Evolutionary conservation across 2,113 vertebrate species (phyloP).

Genomic region (Cephalopholis sonnerati): DNA sequence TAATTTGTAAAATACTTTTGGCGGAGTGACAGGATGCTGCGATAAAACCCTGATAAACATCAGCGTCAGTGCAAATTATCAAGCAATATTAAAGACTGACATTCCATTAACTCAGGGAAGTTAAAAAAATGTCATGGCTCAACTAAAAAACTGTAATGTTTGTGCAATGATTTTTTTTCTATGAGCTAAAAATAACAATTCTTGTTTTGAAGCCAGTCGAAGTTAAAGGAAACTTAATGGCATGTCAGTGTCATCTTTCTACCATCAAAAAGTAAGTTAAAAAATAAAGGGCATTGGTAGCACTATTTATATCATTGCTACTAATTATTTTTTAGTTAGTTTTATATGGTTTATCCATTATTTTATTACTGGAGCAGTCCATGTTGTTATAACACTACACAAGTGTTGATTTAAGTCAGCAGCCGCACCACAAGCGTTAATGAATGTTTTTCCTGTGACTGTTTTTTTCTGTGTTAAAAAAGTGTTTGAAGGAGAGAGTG

Average conservation of each 20-base stretch:
- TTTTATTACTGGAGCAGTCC: too few relatives aligned
- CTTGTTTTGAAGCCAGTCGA: background rate
- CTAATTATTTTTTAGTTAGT: background rate
- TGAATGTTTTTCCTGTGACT: background rate
- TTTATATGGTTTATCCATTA: background rate
- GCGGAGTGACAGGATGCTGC: conserved; percentile 23
- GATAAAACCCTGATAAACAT: conserved; percentile 57
- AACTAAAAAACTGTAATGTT: background rate
- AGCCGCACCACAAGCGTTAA: background rate
- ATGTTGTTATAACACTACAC: background rate
- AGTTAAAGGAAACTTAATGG: too few relatives aligned
- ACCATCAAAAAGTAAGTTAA: background rate
- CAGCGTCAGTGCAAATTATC: conserved; percentile 35
- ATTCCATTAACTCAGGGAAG: conserved; percentile 25
- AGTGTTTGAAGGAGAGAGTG: background rate
- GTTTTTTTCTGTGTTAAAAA: background rate
- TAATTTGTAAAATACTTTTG: conserved; percentile 35
- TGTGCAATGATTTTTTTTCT: background rate
- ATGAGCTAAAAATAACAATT: background rate
- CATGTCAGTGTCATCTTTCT: background rate
- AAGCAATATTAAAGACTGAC: conserved; percentile 17
- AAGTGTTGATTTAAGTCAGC: background rate
- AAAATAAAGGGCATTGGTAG: background rate
- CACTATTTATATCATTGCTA: background rate
- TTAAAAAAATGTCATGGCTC: background rate